phyloP scores from a whole-genome alignment of 2,888 invertebrate species.

The Microctonus brassicae region DNA sequence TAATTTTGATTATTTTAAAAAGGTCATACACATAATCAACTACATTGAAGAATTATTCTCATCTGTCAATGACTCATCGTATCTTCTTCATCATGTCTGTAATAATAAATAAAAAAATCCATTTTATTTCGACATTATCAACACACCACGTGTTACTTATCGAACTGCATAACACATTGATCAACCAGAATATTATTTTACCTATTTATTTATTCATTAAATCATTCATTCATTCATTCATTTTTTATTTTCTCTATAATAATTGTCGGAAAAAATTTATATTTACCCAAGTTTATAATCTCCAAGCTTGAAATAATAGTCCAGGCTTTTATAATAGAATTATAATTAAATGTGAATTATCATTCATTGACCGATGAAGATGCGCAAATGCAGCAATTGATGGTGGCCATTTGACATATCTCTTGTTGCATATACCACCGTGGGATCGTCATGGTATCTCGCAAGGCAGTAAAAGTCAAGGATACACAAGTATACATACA shows the following conservation, averaged over 20 bases:
- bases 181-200: no score
- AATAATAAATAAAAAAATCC: not conserved
- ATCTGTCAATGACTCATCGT: not conserved
- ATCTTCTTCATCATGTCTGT: not conserved
- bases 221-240: no score
- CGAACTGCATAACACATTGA: not conserved
- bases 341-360: not conserved
- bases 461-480: slow-evolving; percentile 59
- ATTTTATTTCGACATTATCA: not conserved
- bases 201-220: no score
- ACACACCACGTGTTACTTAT: not conserved
- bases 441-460: slow-evolving; percentile 52
- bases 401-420: not conserved
- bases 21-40: not conserved
- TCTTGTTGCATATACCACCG: slow-evolving; percentile 38
- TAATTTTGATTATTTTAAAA: not conserved
- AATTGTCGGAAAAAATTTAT: not conserved
- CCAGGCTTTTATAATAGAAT: not conserved
- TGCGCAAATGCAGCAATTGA: slow-evolving; percentile 25
- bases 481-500: slow-evolving; percentile 46
- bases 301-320: no score
- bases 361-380: slow-evolving; percentile 4
- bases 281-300: no score
- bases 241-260: not conserved
- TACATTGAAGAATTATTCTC: not conserved